Percentiles rank a stretch among this genome's conserved stretches.
Conservation (phyloP, 2,113 vertebrate species). For the Scalopus aquaticus region DNA sequence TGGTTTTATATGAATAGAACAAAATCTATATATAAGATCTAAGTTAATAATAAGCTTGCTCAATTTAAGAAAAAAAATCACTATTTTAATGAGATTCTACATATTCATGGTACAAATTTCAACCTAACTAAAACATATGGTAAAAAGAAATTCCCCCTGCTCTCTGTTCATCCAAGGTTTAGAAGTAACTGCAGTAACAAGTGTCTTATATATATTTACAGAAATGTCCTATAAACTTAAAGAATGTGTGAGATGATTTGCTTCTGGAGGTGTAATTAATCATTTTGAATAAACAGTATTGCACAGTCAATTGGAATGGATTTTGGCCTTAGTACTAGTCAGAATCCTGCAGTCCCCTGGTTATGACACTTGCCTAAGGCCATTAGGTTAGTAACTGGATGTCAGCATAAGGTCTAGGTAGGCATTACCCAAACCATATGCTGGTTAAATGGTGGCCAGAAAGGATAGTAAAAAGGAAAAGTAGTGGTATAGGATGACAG, state of each 20-base stretch:
- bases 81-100: neutral
- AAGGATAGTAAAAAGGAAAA: neutral
- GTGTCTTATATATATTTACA: neutral
- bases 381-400: neutral
- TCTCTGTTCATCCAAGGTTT: neutral
- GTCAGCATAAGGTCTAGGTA: neutral
- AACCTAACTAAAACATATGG: neutral
- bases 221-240: neutral
- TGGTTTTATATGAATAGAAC: too few relatives aligned
- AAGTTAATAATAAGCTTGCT: neutral
- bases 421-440: neutral
- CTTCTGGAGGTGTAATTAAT: neutral
- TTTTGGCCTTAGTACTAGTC: neutral
- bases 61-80: neutral
- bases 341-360: neutral
- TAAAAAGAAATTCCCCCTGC: neutral
- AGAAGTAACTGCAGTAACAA: neutral
- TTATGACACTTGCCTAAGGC: neutral
- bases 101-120: neutral
- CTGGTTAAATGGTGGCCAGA: neutral
- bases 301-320: neutral
- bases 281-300: neutral
- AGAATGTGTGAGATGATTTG: neutral
- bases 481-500: neutral
- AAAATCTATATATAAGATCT: neutral